phyloP scores from a whole-genome alignment of 2,797 vertebrate genomes.

The Oryzias sinensis region DNA sequence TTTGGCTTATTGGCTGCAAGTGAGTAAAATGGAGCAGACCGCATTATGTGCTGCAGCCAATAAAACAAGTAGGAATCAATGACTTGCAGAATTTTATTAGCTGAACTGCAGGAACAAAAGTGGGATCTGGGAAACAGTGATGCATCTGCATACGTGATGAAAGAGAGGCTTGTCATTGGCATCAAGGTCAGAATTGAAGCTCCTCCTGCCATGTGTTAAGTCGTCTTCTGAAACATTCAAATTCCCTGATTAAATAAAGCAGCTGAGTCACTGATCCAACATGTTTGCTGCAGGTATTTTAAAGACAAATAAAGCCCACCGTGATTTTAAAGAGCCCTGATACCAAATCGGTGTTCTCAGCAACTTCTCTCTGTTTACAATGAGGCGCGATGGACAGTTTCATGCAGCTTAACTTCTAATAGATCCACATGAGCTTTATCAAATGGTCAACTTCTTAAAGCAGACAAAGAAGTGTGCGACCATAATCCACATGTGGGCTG shows the following conservation, averaged over 20 bases:
- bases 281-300: neutral
- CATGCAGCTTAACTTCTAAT: too few relatives aligned
- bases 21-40: slow-evolving; percentile 21
- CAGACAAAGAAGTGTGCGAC: too few relatives aligned
- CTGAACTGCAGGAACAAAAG: slow-evolving; percentile 18
- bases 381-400: too few relatives aligned
- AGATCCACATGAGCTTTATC: too few relatives aligned
- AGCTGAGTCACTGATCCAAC: neutral
- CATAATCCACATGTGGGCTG: too few relatives aligned
- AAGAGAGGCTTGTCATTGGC: slow-evolving; percentile 28
- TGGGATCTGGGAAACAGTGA: slow-evolving; percentile 12
- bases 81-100: slow-evolving; percentile 44
- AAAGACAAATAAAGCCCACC: neutral
- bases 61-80: slow-evolving; percentile 44
- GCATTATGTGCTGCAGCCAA: slow-evolving; percentile 24
- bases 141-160: slow-evolving; percentile 26
- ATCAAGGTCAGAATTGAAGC: slow-evolving; percentile 21
- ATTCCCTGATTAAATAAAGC: neutral
- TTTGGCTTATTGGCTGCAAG: slow-evolving; percentile 15
- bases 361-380: too few relatives aligned
- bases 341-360: too few relatives aligned
- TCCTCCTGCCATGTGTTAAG: neutral
- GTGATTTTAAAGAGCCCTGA: neutral
- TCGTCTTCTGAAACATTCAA: neutral
- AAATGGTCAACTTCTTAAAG: too few relatives aligned